phyloP scores from a whole-genome alignment of 2,888 invertebrate genomes.

The Caenorhabditis imperialis region DNA sequence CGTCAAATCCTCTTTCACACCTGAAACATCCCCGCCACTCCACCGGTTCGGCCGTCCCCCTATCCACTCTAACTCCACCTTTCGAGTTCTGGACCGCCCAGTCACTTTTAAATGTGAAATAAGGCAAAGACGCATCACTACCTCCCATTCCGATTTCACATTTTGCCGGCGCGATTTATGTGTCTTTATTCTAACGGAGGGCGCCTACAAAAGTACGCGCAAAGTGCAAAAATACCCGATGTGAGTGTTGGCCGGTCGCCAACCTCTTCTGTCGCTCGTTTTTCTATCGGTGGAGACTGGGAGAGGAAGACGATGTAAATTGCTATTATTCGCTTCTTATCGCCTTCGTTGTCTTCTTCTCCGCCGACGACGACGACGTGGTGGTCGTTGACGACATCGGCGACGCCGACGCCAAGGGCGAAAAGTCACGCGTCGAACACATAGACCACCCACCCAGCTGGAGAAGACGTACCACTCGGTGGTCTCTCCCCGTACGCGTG shows the following conservation, averaged over 20 bases:
- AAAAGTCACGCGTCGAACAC: conserved; percentile 54
- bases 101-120: conserved; percentile 14
- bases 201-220: conserved; percentile 45
- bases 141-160: conserved; percentile 37
- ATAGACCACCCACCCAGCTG: conserved; percentile 46
- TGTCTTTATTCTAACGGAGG: conserved; percentile 47
- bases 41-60: not conserved
- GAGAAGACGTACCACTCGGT: conserved; percentile 42
- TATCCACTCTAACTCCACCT: not conserved
- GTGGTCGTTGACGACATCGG: conserved; percentile 21
- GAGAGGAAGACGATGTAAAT: conserved; percentile 29
- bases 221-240: conserved; percentile 46
- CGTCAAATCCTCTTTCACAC: conserved; percentile 47
- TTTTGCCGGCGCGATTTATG: conserved; percentile 50
- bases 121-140: conserved; percentile 15
- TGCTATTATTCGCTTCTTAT: conserved; percentile 54
- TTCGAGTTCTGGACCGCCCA: conserved; percentile 31
- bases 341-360: conserved; percentile 12
- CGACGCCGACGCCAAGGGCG: conserved; percentile 48
- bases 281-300: conserved; percentile 15
- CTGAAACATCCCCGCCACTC: conserved; percentile 26
- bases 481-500: conserved; percentile 31
- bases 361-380: not conserved
- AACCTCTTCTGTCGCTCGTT: conserved; percentile 34
- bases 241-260: conserved; percentile 45